These are phyloP conservation scores for Cinara cedri DNA, from an alignment of 2,888 invertebrate genomes.

Conservation along the genomic window DNA sequence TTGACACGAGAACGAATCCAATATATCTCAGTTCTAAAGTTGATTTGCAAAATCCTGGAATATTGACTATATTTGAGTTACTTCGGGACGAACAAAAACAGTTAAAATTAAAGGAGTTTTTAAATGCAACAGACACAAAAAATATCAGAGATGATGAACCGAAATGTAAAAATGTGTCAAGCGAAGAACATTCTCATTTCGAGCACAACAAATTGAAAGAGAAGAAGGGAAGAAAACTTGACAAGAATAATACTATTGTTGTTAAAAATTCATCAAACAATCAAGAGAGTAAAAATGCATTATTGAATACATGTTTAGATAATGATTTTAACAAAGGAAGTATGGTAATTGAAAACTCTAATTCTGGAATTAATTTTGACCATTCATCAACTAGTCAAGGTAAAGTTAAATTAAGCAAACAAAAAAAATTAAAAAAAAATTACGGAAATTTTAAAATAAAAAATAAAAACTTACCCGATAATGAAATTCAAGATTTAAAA, in stretches of 20 bases:
- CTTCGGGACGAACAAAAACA: constrained; percentile 7
- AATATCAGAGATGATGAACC: not conserved
- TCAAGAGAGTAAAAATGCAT: not conserved
- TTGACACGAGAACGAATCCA: not conserved
- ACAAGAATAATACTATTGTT: not conserved
- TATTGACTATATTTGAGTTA: not conserved
- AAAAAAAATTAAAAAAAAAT: not conserved
- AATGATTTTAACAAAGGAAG: not conserved
- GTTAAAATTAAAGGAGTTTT: constrained; percentile 3
- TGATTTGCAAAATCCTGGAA: not conserved
- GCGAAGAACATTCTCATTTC: not conserved
- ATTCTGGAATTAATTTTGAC: not conserved
- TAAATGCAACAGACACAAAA: not conserved
- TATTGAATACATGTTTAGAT: not conserved
- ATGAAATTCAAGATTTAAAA: constrained; percentile 33
- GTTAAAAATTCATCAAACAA: not conserved
- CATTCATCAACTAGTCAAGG: not conserved
- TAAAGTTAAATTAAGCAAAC: not conserved
- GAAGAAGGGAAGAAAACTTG: constrained; percentile 4
- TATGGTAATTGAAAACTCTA: not conserved
- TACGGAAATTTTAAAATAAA: constrained; percentile 10
- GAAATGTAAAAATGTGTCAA: not conserved
- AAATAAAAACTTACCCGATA: constrained; percentile 9
- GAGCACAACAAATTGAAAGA: not conserved
- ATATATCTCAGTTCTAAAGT: no score